Percentiles rank a stretch among this genome's conserved stretches.
phyloP scores from a whole-genome alignment of 2,797 vertebrate species.

The Chelidonichthys spinosus region DNA sequence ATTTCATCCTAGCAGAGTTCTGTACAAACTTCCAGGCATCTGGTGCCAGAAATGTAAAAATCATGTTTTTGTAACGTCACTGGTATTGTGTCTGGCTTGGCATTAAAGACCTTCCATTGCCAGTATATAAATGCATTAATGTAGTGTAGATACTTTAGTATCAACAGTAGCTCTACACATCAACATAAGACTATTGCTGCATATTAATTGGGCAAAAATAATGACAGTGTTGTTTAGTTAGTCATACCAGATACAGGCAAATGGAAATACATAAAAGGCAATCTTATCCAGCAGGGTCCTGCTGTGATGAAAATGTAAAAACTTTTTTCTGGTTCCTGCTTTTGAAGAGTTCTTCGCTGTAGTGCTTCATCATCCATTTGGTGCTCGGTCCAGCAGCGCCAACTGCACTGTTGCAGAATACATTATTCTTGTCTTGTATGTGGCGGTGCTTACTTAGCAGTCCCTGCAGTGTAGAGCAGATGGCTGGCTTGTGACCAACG shows the following conservation, averaged over 20 bases:
- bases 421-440: conserved; percentile 28
- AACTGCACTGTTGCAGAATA: conserved; percentile 19
- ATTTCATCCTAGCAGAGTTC: neutral
- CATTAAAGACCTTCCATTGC: neutral
- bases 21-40: neutral
- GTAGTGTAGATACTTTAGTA: neutral
- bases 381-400: neutral
- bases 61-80: neutral
- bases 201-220: neutral
- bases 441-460: conserved; percentile 40
- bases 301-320: conserved; percentile 5
- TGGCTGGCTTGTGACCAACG: conserved; percentile 42
- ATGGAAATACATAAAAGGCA: neutral
- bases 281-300: neutral
- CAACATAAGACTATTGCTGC: neutral
- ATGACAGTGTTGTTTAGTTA: neutral
- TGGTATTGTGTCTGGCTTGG: neutral
- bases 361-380: conserved; percentile 14
- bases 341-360: conserved; percentile 3
- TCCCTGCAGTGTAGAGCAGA: conserved; percentile 45
- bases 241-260: neutral
- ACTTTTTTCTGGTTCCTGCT: neutral
- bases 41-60: neutral
- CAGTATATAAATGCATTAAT: neutral
- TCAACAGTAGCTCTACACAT: neutral